Conservation (phyloP, 2,797 vertebrate species). For the Morelia viridis region DNA sequence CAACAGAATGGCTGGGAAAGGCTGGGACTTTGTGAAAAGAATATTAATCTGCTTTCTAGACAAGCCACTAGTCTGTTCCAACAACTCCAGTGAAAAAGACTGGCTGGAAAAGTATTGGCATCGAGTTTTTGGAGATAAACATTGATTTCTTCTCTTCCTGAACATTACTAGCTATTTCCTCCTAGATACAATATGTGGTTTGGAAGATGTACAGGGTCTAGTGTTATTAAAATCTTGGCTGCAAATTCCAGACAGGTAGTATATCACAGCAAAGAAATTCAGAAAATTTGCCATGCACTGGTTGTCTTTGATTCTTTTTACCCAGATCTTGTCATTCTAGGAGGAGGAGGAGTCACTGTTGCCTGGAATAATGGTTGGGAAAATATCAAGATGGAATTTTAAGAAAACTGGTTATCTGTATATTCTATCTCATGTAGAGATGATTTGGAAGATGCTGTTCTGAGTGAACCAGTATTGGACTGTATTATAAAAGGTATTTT, state of each 20-base stretch:
- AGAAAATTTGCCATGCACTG: neutral
- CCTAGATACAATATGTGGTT: neutral
- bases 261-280: neutral
- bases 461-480: neutral
- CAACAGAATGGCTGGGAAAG: neutral
- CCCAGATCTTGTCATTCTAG: neutral
- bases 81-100: neutral
- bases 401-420: too few species aligned
- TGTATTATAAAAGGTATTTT: neutral
- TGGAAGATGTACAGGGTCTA: neutral
- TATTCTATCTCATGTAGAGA: too few species aligned
- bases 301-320: neutral
- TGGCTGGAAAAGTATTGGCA: neutral
- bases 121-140: neutral
- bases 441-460: neutral
- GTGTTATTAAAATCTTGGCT: neutral
- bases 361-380: too few species aligned
- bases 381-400: too few species aligned
- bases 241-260: neutral
- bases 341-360: neutral
- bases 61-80: neutral
- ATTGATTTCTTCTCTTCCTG: neutral
- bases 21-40: neutral
- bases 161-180: neutral
- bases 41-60: neutral